Evolutionary conservation across 1,140 invertebrate genomes (phyloP).

Genomic region (Cyclina sinensis): DNA sequence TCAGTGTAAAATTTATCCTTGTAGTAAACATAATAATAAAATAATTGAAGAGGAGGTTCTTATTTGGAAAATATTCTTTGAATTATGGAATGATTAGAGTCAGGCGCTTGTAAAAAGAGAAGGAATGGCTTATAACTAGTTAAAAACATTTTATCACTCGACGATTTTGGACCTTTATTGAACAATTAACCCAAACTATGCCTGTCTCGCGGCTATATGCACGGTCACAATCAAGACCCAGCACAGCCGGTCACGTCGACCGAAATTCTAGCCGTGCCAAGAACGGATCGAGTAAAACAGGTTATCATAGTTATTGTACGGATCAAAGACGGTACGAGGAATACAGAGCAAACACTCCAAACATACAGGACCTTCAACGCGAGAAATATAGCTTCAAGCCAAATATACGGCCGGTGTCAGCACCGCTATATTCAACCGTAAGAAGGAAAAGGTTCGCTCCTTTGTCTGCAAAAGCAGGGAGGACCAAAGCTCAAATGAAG

Average conservation of each 20-base stretch:
- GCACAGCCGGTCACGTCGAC: neutral
- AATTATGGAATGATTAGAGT: no score
- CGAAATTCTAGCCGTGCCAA: neutral
- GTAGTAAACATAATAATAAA: no score
- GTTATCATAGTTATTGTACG: neutral
- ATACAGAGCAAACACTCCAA: neutral
- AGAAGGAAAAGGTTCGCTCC: neutral
- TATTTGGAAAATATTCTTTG: no score
- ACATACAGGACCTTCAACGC: neutral
- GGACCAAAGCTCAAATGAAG: neutral
- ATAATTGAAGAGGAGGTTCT: no score
- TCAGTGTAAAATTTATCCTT: no score
- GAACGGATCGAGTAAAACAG: neutral
- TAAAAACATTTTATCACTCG: neutral
- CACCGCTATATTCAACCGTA: neutral
- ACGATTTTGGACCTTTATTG: neutral
- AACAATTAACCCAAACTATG: neutral
- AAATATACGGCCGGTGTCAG: neutral
- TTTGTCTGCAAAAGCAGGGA: neutral
- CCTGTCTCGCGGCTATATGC: neutral
- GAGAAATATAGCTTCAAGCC: slow-evolving; percentile 13
- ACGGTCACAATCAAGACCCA: neutral
- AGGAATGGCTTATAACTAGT: no score
- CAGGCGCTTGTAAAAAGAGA: no score
- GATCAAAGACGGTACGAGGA: neutral